These are phyloP conservation scores for Phaetusa simplex DNA, from an alignment of 2,113 vertebrate species.

Conservation along the genomic window DNA sequence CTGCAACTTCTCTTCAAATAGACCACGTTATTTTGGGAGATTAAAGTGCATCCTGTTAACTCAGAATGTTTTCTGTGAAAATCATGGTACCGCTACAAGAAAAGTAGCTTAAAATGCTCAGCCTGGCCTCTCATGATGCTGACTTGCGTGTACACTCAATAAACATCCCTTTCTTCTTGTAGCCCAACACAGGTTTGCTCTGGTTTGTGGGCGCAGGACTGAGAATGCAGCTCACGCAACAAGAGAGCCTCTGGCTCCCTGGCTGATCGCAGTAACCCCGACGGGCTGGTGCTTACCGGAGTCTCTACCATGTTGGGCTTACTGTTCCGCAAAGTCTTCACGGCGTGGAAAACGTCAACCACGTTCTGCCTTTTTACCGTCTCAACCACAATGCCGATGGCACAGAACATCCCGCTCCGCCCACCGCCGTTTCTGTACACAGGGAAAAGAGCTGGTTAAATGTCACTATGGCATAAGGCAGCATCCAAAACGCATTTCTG, in stretches of 20 bases:
- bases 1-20: not conserved
- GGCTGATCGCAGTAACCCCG: not conserved
- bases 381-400: conserved; percentile 96
- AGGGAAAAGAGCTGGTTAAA: not conserved
- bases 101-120: not conserved
- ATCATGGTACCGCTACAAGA: not conserved
- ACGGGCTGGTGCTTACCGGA: conserved; percentile 78
- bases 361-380: conserved; percentile 98
- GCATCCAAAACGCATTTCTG: not conserved
- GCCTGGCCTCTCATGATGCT: not conserved
- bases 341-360: conserved; percentile 96
- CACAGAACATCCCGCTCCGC: conserved; percentile 94
- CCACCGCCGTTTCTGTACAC: conserved; percentile 89
- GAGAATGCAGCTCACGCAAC: fast-evolving
- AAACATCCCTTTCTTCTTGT: not conserved
- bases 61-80: not conserved
- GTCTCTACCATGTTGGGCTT: conserved; percentile 99
- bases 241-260: not conserved
- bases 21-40: not conserved
- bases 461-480: not conserved
- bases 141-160: not conserved
- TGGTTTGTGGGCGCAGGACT: not conserved
- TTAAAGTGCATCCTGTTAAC: not conserved
- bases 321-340: conserved; percentile 96
- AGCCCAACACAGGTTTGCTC: not conserved